Evolutionary conservation across 2,113 vertebrate genomes (phyloP), one percentile per base, ranked within the genome.

Genomic region (Pterophyllum scalare): DNA sequence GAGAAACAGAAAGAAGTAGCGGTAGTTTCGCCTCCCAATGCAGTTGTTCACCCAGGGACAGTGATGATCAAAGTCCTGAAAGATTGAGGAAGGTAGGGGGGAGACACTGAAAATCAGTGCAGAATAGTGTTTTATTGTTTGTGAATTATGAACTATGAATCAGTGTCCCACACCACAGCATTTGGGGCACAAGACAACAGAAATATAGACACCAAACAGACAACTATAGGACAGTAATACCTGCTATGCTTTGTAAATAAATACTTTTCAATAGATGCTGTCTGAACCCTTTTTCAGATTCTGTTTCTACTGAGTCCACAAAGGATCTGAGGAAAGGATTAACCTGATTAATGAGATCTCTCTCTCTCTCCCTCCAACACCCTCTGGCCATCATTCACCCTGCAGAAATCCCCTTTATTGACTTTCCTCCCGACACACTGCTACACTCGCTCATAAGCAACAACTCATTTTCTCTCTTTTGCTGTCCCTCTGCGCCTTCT

Each of bases 11-110:
- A 99, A 99, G 95, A 99, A 99, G 94, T 98, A 98, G 82, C 98
- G 97, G 92, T 99, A 99, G 96, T 99, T 99, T 84, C 98, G 95
- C 81, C 98, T 96, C 83, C 98, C 98, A 19, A 99, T 99, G 90
- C 95, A 96, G 93, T 96, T 96, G 91, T 96, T 96, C 76, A 96
- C 95, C 95, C 95, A 96, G 3, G 98, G 98, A 88, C 98, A 99
- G 94, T 99, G 98, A 89, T 99, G 98, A 92, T 99, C 98, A 89
- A 99, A 99, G 94, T 99, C 98, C 98, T 99, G 79, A 35, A n/a
- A 31, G 61, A 56, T 52, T 52, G 24, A 62, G 12, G 28, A 70
- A 75, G 7, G 15, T 3, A 31, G 38, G 15, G 19, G 5, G 10
- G 33, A 59, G 28, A 20, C 13, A 31, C 65, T 1, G 49, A 12